Base-by-base conservation (phyloP, 2,797 vertebrate species). In the Kryptopterus vitreolus region DNA sequence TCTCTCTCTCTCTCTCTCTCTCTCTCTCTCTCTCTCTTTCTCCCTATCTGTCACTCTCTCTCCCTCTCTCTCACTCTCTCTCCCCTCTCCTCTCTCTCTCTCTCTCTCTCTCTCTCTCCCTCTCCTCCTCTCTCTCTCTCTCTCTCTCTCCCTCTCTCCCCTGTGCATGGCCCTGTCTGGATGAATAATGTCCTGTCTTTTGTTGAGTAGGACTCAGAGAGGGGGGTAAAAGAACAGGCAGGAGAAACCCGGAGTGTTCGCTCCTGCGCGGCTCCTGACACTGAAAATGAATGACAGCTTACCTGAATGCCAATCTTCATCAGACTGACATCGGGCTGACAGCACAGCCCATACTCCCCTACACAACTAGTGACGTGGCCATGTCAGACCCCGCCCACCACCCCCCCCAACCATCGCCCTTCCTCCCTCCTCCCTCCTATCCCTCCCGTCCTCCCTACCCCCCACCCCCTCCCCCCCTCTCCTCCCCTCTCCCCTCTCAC, bases 281-380 rank as follows among this genome's bases (percentile, higher is more conserved):
- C 92, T 95, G 95, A 95, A 93, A 96, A 96, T 97, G 96, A 98
- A 97, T 97, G 96, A 97, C 96, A 98, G 96, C 96, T 97, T 98
- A 98, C 96, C 96, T 98, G 96, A 95, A 95, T 97, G 96, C 96
- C 96, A 97, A 98, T 97, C 96, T 97, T 97, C 96, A 97, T 97
- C 96, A 97, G 96, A 96, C 96, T 97, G 96, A 96, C 96, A 97
- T 96, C 94, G 94, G 96, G 95, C 95, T 96, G 95, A 96, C 96
- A 96, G 95, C 96, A 96, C 96, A 96, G 95, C 96, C 96, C 96
- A 96, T 96, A 96, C 96, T 95, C 94, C 93, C 94, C 92, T 90
- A 93, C 92, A 94, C 93, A 91, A 91, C 87, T 88, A 90, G 65
- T 94, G 94, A 94, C 95, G 94, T 95, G 91, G 86, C 78, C 88